These are phyloP conservation scores for Lates japonicus DNA, from an alignment of 2,797 vertebrate species.

Conservation along the genomic window DNA sequence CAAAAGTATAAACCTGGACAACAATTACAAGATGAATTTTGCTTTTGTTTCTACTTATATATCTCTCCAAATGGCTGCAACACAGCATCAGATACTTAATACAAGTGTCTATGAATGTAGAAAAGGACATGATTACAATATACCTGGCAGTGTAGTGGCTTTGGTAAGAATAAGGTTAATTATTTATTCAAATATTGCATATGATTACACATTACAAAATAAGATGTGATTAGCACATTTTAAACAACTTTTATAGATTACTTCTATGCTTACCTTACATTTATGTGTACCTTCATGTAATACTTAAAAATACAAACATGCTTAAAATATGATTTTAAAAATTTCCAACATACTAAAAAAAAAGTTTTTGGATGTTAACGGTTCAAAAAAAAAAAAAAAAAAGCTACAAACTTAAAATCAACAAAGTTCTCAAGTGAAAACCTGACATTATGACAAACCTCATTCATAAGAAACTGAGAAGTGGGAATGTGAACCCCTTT, in stretches of 20 bases:
- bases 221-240: not conserved
- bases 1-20: slow-evolving; percentile 3
- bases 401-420: not conserved
- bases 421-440: slow-evolving; percentile 7
- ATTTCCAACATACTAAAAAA: slow-evolving; percentile 18
- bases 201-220: slow-evolving; percentile 14
- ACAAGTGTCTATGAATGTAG: not conserved
- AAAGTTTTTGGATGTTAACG: not conserved
- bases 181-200: slow-evolving; percentile 36
- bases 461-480: not conserved
- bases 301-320: slow-evolving; percentile 37
- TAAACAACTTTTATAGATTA: slow-evolving; percentile 12
- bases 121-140: not conserved
- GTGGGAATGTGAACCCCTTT: slow-evolving; percentile 8
- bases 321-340: not conserved
- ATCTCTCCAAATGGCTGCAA: not conserved
- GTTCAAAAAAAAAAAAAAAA: not conserved
- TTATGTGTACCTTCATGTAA: slow-evolving; percentile 46
- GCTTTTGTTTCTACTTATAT: not conserved
- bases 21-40: slow-evolving; percentile 2
- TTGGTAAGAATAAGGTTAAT: slow-evolving; percentile 60
- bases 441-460: not conserved
- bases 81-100: slow-evolving; percentile 8
- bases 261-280: slow-evolving; percentile 11
- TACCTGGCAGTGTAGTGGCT: slow-evolving; percentile 37